phyloP scores from a whole-genome alignment of 2,797 vertebrate genomes.

The Loris lydekkerianus region DNA sequence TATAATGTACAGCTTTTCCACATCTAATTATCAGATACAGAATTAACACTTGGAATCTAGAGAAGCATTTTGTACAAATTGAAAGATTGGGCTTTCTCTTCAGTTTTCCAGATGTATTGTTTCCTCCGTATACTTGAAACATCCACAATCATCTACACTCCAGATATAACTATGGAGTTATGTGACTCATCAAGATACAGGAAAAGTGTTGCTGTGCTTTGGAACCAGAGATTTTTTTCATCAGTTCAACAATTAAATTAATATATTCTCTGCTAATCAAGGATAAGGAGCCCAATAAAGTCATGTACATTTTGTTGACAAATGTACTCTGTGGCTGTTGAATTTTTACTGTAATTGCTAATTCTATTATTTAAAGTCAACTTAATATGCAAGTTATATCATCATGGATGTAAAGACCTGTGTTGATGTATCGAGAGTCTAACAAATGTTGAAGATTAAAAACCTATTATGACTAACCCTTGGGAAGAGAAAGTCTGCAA shows the following conservation, averaged over 20 bases:
- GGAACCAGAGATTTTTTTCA: constrained; percentile 76
- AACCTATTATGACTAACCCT: constrained; percentile 84
- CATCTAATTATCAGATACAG: constrained; percentile 78
- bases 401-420: constrained; percentile 64
- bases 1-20: constrained; percentile 80
- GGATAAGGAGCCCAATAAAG: constrained; percentile 73
- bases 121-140: constrained; percentile 81
- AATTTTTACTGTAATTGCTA: constrained; percentile 71
- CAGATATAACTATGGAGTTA: constrained; percentile 91
- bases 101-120: constrained; percentile 87
- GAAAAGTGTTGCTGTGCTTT: constrained; percentile 74
- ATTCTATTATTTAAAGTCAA: constrained; percentile 35
- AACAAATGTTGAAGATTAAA: constrained; percentile 76
- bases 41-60: constrained; percentile 82
- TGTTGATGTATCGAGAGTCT: neutral
- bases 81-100: constrained; percentile 80
- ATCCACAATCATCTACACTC: constrained; percentile 84
- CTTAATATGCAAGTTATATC: constrained; percentile 10
- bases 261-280: constrained; percentile 59
- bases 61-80: constrained; percentile 80
- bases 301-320: constrained; percentile 67
- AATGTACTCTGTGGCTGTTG: constrained; percentile 60
- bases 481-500: constrained; percentile 88
- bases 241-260: constrained; percentile 82
- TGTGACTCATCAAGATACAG: constrained; percentile 81